Conservation (phyloP, 2,113 vertebrate genomes). For the Synchiropus splendidus region DNA sequence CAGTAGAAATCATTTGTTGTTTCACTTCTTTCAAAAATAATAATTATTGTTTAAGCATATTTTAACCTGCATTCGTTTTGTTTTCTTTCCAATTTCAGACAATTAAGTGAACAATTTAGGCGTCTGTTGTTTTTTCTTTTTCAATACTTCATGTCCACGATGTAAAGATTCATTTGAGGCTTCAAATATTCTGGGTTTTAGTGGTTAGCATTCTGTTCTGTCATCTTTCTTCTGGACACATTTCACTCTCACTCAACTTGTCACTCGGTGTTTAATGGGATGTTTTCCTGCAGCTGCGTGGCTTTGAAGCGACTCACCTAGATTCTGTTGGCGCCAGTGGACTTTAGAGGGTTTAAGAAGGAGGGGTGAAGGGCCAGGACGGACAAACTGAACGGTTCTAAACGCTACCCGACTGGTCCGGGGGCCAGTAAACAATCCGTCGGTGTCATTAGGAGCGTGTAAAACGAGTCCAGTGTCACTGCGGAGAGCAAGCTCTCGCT, state of each 20-base stretch:
- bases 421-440: slow-evolving; percentile 41
- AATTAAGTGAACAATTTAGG: no score
- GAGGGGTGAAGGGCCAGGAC: slow-evolving; percentile 1
- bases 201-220: no score
- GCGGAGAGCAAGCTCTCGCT: slow-evolving; percentile 11
- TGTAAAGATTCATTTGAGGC: no score
- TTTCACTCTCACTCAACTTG: slow-evolving; percentile 18
- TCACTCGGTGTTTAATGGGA: slow-evolving; percentile 48
- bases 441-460: slow-evolving; percentile 38
- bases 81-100: no score
- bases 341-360: slow-evolving; percentile 5
- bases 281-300: slow-evolving; percentile 61
- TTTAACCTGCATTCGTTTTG: no score
- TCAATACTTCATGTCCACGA: no score
- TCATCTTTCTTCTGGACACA: no score
- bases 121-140: no score
- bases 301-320: slow-evolving; percentile 57
- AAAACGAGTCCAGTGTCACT: slow-evolving; percentile 37
- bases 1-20: no score
- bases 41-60: no score
- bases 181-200: no score
- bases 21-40: no score
- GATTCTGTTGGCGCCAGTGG: slow-evolving; percentile 38
- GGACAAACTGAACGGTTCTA: slow-evolving; percentile 34
- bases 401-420: slow-evolving; percentile 42